Evolutionary conservation across 2,888 invertebrate species (phyloP).

Genomic region (Bhutanitis thaidina): DNA sequence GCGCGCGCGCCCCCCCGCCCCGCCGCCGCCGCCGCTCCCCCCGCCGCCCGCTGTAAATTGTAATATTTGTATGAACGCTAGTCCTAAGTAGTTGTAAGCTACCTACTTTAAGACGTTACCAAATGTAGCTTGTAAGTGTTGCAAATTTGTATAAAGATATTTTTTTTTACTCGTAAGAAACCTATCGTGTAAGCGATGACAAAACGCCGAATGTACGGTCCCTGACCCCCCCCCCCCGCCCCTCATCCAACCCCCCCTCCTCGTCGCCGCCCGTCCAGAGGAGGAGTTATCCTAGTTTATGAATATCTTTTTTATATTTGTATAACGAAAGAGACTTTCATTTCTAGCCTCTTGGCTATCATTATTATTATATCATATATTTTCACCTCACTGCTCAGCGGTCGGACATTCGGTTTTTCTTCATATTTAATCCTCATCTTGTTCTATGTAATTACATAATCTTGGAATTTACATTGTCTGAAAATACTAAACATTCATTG

Average conservation of each 20-base stretch:
- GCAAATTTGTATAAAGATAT: conserved; percentile 40
- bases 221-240: neutral
- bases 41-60: conserved; percentile 39
- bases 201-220: neutral
- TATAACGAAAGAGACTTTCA: too few species aligned
- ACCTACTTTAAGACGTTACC: conserved; percentile 35
- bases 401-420: neutral
- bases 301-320: too few species aligned
- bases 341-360: too few species aligned
- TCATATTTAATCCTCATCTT: conserved; percentile 1
- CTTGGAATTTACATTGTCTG: conserved; percentile 1
- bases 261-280: too few species aligned
- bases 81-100: conserved; percentile 18
- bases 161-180: conserved; percentile 28
- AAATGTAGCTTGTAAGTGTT: conserved; percentile 43
- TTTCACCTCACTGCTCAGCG: neutral
- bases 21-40: conserved; percentile 20
- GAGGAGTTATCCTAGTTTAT: too few species aligned
- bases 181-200: neutral
- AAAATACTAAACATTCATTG: neutral
- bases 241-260: too few species aligned
- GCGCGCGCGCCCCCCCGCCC: conserved; percentile 12
- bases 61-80: conserved; percentile 43
- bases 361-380: too few species aligned
- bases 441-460: conserved; percentile 3